Base-by-base conservation (phyloP, 2,888 invertebrate genomes). In the Sclerodermus sp. region DNA sequence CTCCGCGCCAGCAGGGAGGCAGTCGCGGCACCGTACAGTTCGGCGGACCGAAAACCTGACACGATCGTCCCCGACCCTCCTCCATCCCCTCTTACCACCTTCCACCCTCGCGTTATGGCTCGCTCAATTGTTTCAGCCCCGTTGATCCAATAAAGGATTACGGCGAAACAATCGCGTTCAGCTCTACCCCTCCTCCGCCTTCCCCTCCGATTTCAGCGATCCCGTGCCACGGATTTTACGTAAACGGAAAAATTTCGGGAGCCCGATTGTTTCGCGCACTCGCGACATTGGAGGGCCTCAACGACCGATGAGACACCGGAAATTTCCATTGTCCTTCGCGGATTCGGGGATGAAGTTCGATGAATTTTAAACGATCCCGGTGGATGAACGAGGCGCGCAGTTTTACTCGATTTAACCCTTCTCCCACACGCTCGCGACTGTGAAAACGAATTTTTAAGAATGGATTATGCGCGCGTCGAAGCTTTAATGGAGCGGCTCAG, bases 91-190 rank as follows among this genome's bases (percentile, higher is more conserved):
- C n/a, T n/a, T n/a, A n/a, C n/a, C n/a, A n/a, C n/a, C n/a, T n/a
- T n/a, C 67, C 63, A 66, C 67, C 64, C 71, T 62, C 66, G 68
- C 67, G 65, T 70, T 70, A 70, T 70, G 67, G 68, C 63, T 60
- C 68, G 73, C 74, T 74, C 73, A 72, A 75, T 75, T 75, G 75
- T 75, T 75, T 75, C 75, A 75, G 74, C 75, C 73, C 69, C 75
- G 74, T 74, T 75, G 75, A 75, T 75, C 73, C 75, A 75, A 75
- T 75, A 75, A 75, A 75, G 75, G 75, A 75, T 75, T 75, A 75
- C 66, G 74, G 70, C 68, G 67, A 74, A 74, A 74, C 74, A 74
- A 74, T 74, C 64, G 74, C 64, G 69, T n/a, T n/a, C 63, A 54
- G 47, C 48, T 50, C 42, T 43, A 15, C 18, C 40, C 34, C 37